phyloP scores from a whole-genome alignment of 2,113 vertebrate species.

The Speoplatyrhinus poulsoni region DNA sequence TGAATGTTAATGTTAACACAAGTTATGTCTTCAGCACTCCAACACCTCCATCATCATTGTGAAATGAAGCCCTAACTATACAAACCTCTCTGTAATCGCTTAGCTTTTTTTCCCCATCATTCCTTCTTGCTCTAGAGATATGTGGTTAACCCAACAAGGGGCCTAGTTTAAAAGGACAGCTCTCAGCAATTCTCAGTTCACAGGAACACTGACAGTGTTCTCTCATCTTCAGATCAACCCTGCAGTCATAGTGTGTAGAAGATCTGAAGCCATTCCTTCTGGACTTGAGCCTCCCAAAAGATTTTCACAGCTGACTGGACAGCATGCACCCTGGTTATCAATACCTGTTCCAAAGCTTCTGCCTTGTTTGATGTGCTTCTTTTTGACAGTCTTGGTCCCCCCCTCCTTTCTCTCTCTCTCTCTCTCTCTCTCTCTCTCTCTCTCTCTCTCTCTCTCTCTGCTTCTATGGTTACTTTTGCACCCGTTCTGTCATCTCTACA shows the following conservation, averaged over 20 bases:
- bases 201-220: conserved; percentile 18
- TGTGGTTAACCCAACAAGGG: conserved; percentile 19
- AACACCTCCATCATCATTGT: background rate
- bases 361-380: conserved; percentile 29
- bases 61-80: conserved; percentile 25
- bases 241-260: background rate
- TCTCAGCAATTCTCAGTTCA: conserved; percentile 29
- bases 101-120: conserved; percentile 2
- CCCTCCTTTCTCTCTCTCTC: background rate
- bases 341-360: conserved; percentile 14
- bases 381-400: background rate
- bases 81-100: conserved; percentile 5
- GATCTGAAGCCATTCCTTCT: conserved; percentile 30
- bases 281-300: conserved; percentile 32
- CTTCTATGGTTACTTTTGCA: background rate
- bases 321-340: conserved; percentile 32
- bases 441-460: background rate
- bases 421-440: conserved; percentile 1
- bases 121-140: conserved; percentile 2
- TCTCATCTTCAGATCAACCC: conserved; percentile 50
- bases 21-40: no score
- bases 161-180: conserved; percentile 29
- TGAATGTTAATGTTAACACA: no score
- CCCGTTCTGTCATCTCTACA: conserved; percentile 22
- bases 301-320: conserved; percentile 24